phyloP scores from a whole-genome alignment of 2,113 vertebrate species.

The Cyphomyrus discorhynchus region DNA sequence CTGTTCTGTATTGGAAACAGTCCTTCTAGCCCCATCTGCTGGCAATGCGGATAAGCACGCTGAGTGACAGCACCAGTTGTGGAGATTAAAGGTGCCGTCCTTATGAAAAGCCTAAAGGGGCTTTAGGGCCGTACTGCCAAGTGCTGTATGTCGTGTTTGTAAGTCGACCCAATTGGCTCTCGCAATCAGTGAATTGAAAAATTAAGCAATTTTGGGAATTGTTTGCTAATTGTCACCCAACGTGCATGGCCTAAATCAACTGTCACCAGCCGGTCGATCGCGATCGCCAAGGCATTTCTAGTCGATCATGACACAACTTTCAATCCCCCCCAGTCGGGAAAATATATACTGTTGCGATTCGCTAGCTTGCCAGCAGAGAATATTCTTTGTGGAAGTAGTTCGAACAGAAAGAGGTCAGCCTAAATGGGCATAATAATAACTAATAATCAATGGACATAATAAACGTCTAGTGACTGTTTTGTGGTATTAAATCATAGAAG shows the following conservation, averaged over 20 bases:
- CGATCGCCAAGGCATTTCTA: not conserved
- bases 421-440: not conserved
- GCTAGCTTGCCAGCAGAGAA: not conserved
- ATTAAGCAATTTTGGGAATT: not conserved
- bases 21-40: conserved; percentile 15
- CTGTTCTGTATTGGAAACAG: not conserved
- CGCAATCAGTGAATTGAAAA: not conserved
- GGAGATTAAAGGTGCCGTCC: not conserved
- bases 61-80: not conserved
- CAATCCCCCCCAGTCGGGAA: not conserved
- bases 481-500: not conserved
- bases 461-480: not conserved
- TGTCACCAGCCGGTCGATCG: not conserved
- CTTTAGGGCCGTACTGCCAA: not conserved
- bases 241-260: not conserved
- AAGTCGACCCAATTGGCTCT: not conserved
- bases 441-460: not conserved
- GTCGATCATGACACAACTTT: not conserved
- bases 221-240: not conserved
- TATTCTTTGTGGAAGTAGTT: not conserved
- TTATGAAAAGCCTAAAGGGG: not conserved
- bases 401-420: not conserved
- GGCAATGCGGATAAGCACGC: not conserved
- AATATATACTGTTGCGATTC: not conserved
- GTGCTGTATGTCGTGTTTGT: not conserved